Base-by-base conservation (phyloP, 2,113 vertebrate genomes). In the Tupaia tana region DNA sequence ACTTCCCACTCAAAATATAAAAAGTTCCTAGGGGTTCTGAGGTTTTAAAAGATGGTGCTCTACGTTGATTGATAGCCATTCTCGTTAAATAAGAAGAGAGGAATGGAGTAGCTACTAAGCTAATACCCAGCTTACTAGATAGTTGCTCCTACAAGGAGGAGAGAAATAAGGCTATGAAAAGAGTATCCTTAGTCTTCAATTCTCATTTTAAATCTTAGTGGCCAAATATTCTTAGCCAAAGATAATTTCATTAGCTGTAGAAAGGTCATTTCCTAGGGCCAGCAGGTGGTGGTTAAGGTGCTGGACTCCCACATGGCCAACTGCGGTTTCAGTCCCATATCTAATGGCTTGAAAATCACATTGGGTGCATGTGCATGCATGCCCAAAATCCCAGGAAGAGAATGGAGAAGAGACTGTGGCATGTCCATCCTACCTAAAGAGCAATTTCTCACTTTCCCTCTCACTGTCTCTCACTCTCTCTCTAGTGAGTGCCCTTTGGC, bases 241-340 rank as follows among this genome's bases (percentile, higher is more conserved):
- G 54, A 2, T 84, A 89, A 80, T 43, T 64, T 82, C 80, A 84
- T 90, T 77, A 71, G 18, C 34, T 83, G 0, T 78, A 19, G 20
- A 86, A 78, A 91, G 31, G 7, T 96, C 59, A 89, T 11, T 92
- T 94, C 20, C 27, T 91, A n/a, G n/a, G n/a, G n/a, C n/a, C n/a
- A n/a, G n/a, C n/a, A n/a, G n/a, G n/a, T n/a, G n/a, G n/a, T n/a
- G n/a, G n/a, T n/a, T n/a, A n/a, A n/a, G n/a, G n/a, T n/a, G n/a
- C n/a, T n/a, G n/a, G n/a, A n/a, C n/a, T n/a, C n/a, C n/a, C n/a
- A n/a, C n/a, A n/a, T n/a, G n/a, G n/a, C n/a, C n/a, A n/a, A n/a
- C n/a, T n/a, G n/a, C n/a, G n/a, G n/a, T n/a, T n/a, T n/a, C n/a
- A n/a, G n/a, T n/a, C n/a, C n/a, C n/a, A n/a, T n/a, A n/a, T n/a